These are phyloP conservation scores for Cynodonichthys magdalenae DNA, from an alignment of 2,797 vertebrate species.

Conservation along the genomic window DNA sequence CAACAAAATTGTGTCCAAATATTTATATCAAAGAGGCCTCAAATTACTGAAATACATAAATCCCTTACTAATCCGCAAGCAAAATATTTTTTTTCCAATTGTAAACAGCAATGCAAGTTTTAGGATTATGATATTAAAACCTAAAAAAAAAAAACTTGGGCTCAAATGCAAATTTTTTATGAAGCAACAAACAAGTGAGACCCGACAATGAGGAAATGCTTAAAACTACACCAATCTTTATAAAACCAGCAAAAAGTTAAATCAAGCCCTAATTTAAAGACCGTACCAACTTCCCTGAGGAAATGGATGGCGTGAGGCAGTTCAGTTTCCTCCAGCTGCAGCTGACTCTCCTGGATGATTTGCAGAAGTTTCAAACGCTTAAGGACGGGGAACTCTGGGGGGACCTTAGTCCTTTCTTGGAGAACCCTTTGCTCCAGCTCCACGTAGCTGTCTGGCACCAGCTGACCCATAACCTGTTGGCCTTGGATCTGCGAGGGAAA, in stretches of 20 bases:
- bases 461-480: slow-evolving; percentile 93
- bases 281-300: slow-evolving; percentile 93
- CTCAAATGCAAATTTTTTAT: too few species aligned
- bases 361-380: slow-evolving; percentile 83
- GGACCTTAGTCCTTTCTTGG: slow-evolving; percentile 82
- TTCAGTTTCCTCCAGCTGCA: slow-evolving; percentile 92
- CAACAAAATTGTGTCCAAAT: not conserved
- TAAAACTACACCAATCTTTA: too few species aligned
- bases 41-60: not conserved
- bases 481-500: slow-evolving; percentile 87
- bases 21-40: not conserved
- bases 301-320: slow-evolving; percentile 92
- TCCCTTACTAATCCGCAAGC: not conserved
- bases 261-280: too few species aligned
- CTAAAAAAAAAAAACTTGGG: too few species aligned
- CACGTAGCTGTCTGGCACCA: slow-evolving; percentile 95
- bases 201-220: too few species aligned
- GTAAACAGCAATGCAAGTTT: too few species aligned
- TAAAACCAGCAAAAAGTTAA: too few species aligned
- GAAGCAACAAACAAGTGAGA: too few species aligned
- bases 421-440: slow-evolving; percentile 91
- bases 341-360: slow-evolving; percentile 88
- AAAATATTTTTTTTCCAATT: too few species aligned
- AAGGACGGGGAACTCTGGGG: slow-evolving; percentile 91
- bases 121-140: too few species aligned